These are phyloP conservation scores for Monoplex corrugatus DNA, from an alignment of 2,888 invertebrate species.

Conservation along the genomic window DNA sequence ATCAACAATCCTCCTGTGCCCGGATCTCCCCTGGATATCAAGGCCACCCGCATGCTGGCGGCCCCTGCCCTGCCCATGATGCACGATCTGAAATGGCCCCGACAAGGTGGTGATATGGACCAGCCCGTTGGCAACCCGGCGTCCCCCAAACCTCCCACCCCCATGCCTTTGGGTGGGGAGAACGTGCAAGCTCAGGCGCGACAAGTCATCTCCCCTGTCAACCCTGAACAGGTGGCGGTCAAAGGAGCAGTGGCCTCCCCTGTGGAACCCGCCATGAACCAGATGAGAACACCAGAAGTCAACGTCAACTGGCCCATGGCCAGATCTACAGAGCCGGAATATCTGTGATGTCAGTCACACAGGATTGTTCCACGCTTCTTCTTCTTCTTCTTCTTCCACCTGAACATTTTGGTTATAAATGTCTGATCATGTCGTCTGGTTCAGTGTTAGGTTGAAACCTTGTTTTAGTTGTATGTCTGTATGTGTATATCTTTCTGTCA, in stretches of 20 bases:
- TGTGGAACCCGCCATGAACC: background rate
- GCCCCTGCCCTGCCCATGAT: slow-evolving; percentile 36
- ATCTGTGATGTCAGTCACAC: background rate
- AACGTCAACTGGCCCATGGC: slow-evolving; percentile 45
- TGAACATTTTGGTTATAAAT: too few relatives aligned
- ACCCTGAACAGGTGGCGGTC: slow-evolving; percentile 37
- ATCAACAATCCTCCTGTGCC: background rate
- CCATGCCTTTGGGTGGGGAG: slow-evolving; percentile 45
- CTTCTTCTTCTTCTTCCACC: background rate
- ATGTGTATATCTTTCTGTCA: too few relatives aligned
- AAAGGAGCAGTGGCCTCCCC: slow-evolving; percentile 4
- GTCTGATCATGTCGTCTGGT: too few relatives aligned
- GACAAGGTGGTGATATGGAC: slow-evolving; percentile 9
- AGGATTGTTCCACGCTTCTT: background rate
- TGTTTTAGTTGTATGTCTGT: too few relatives aligned
- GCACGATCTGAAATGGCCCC: slow-evolving; percentile 51
- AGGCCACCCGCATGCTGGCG: slow-evolving; percentile 39
- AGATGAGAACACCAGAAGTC: background rate
- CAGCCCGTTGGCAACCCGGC: slow-evolving; percentile 46
- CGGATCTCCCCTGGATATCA: slow-evolving; percentile 31
- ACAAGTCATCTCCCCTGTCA: background rate
- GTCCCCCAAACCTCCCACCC: slow-evolving; percentile 50
- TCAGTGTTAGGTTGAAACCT: too few relatives aligned
- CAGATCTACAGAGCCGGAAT: slow-evolving; percentile 6
- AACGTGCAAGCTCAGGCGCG: background rate